Evolutionary conservation across 2,113 vertebrate genomes (phyloP), one percentile per base, ranked within the genome.

Genomic region (Catharus fuscescens): DNA sequence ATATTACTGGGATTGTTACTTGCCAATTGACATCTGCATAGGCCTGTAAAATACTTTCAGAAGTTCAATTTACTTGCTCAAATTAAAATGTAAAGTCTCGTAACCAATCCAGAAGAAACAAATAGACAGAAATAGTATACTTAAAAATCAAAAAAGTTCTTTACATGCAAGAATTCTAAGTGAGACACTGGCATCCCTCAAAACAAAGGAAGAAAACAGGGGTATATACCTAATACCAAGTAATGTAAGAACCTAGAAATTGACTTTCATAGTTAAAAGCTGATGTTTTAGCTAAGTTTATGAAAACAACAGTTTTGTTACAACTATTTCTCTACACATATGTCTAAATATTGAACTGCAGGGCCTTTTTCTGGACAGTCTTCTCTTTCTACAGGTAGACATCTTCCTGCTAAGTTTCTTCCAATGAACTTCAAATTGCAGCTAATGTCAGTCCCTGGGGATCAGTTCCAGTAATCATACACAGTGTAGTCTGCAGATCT

Each of bases 11-110:
- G 53, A 60, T 42, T 81, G 66, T 45, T 93, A 67, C 36, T 85
- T 70, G 44, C 82, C 70, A 94, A 40, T 4, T 64, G 71, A 90
- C 74, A 82, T 76, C 61, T 56, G 32, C 36, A 38, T 1, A 60
- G 50, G 65, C 70, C 70, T 79, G 44, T 93, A 92, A 93, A 94
- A 94, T 48, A 71, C 44, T 79, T 87, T 44, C 8, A 90, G 61
- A 92, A 95, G 66, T 82, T 90, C 82, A 52, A 67, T 53, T 74
- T 79, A 85, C 32, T 81, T 60, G 34, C 32, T 92, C 70, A 88
- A 79, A 92, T 60, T 65, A 89, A 92, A 80, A 56, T 42, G n/a
- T 23, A 12, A 70, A 44, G 20, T 50, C 80, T 94, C 6, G 0
- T 88, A 89, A 91, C 52, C 42, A 84, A 71, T 67, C 52, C 65